Conservation (phyloP, 2,797 vertebrate genomes). For the Denticeps clupeoides region DNA sequence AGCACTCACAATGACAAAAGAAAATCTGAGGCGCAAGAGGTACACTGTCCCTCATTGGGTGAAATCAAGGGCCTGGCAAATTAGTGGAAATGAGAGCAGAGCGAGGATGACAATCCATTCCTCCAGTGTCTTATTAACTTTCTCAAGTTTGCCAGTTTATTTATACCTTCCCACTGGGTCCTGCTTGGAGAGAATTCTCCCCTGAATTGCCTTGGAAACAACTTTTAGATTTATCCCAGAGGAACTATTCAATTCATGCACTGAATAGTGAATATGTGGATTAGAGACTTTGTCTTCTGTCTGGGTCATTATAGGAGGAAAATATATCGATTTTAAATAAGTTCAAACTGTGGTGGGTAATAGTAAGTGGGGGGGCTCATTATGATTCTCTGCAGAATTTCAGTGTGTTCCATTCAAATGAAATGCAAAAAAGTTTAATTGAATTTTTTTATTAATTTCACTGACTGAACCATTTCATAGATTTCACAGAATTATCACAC, state of each 20-base stretch:
- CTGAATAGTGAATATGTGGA: conserved; percentile 27
- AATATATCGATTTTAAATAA: background rate
- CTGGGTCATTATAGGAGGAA: conserved; percentile 20
- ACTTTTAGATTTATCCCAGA: conserved; percentile 29
- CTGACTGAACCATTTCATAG: too few relatives aligned
- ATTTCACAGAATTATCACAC: too few relatives aligned
- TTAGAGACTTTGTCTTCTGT: conserved; percentile 12
- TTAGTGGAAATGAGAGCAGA: background rate
- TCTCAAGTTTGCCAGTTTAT: conserved; percentile 38
- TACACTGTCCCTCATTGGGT: background rate
- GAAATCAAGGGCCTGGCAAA: background rate
- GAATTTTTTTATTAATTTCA: too few relatives aligned
- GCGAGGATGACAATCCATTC: conserved; percentile 15
- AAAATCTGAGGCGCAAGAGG: background rate
- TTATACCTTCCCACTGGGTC: conserved; percentile 26
- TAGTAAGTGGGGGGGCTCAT: conserved; percentile 4
- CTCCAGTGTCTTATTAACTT: conserved; percentile 36
- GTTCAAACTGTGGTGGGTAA: background rate
- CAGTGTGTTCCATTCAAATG: too few relatives aligned
- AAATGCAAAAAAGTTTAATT: too few relatives aligned
- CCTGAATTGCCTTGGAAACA: conserved; percentile 61
- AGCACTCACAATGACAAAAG: conserved; percentile 4
- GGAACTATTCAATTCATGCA: conserved; percentile 26
- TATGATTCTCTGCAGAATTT: too few relatives aligned
- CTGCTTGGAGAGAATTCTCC: conserved; percentile 24